Conservation (phyloP, 2,797 vertebrate genomes). For the Tapirus indicus region DNA sequence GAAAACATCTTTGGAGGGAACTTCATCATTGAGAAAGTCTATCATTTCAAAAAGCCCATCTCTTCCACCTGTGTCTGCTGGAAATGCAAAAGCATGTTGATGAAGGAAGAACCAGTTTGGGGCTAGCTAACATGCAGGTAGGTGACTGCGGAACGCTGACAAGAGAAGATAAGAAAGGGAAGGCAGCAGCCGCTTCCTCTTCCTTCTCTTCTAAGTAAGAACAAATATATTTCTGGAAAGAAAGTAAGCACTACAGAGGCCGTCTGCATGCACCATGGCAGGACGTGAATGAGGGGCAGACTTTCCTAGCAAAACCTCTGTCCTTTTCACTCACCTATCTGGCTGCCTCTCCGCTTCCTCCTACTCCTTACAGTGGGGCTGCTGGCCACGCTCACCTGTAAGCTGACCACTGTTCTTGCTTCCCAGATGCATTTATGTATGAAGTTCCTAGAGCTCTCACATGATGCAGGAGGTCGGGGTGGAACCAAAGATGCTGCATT, state of each 20-base stretch:
- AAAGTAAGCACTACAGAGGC: not conserved
- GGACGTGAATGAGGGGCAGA: rapidly evolving
- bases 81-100: not conserved
- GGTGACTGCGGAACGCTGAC: not conserved
- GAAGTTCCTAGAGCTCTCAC: not conserved
- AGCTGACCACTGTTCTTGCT: not conserved
- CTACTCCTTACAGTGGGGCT: not conserved
- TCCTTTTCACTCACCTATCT: not conserved
- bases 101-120: not conserved
- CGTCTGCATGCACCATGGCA: too few relatives aligned
- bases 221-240: not conserved
- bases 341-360: not conserved
- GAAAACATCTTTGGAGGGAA: not conserved
- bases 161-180: not conserved
- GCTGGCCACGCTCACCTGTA: not conserved
- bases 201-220: not conserved
- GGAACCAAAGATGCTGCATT: not conserved
- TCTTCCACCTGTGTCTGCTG: not conserved
- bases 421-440: not conserved
- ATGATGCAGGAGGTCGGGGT: not conserved
- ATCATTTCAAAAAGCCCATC: not conserved
- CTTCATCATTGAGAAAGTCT: not conserved
- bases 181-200: not conserved
- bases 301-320: not conserved
- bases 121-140: rapidly evolving